A percentile compares a stretch with the other conserved stretches of the same genome.
phyloP scores from a whole-genome alignment of 2,113 vertebrate genomes.

The Coracopsis vasa region DNA sequence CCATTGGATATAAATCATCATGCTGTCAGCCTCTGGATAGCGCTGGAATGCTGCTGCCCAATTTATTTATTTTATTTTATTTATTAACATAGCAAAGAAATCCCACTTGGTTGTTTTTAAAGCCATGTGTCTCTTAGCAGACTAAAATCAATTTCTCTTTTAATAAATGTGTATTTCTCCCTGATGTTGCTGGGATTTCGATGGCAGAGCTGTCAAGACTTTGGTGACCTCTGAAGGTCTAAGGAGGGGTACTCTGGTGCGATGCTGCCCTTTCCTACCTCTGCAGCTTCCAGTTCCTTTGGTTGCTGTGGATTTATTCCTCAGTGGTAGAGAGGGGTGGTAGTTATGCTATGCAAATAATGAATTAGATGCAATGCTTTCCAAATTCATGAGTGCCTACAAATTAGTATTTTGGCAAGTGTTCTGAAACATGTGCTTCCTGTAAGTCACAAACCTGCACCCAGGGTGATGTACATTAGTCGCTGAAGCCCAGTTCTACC shows the following conservation, averaged over 20 bases:
- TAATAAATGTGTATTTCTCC: background rate
- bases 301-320: background rate
- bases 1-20: background rate
- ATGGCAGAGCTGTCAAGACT: background rate
- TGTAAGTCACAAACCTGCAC: background rate
- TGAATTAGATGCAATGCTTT: background rate
- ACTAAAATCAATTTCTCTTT: background rate
- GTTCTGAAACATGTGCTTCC: background rate
- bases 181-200: background rate
- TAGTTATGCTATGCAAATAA: background rate
- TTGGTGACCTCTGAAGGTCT: background rate
- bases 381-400: background rate
- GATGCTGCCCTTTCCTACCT: background rate
- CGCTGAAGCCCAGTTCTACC: rapidly evolving
- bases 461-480: background rate
- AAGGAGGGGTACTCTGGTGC: background rate
- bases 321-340: background rate
- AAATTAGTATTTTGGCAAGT: background rate
- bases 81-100: background rate
- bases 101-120: background rate
- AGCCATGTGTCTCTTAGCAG: background rate
- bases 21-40: conserved; percentile 1
- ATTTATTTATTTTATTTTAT: background rate
- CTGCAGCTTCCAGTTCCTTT: background rate
- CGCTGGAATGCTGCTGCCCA: rapidly evolving